Evolutionary conservation across 1,140 invertebrate species (phyloP).

Genomic region (Ceratoteleas bidentatus): DNA sequence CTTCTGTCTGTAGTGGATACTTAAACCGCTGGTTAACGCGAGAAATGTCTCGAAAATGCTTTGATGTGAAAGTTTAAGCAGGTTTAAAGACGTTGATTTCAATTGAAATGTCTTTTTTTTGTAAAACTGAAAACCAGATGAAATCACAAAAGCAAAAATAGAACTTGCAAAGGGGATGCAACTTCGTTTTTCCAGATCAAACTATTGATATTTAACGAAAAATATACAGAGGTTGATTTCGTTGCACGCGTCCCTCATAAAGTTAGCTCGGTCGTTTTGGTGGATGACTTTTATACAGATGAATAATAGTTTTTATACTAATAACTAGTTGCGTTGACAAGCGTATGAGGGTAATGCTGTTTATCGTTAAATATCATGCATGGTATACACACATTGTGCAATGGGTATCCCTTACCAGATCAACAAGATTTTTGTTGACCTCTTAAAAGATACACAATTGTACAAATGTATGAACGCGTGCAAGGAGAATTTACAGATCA

Average conservation of each 20-base stretch:
- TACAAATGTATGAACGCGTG: constrained; percentile 37
- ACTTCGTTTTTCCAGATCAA: too few relatives aligned
- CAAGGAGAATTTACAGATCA: constrained; percentile 3
- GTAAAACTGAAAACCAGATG: too few relatives aligned
- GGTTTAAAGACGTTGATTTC: too few relatives aligned
- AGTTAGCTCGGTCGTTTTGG: constrained; percentile 26
- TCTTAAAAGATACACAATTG: neutral
- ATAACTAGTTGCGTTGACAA: constrained; percentile 25
- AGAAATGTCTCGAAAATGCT: too few relatives aligned
- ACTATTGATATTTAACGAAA: constrained; percentile 15
- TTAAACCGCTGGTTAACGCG: too few relatives aligned
- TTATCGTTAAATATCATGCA: constrained; percentile 5
- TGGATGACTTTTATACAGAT: constrained; percentile 41
- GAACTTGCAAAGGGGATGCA: too few relatives aligned
- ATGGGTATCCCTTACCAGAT: neutral
- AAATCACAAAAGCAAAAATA: too few relatives aligned
- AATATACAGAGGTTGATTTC: constrained; percentile 19
- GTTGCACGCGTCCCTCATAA: constrained; percentile 4
- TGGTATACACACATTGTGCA: constrained; percentile 24
- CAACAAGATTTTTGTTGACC: too few relatives aligned
- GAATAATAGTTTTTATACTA: constrained; percentile 50
- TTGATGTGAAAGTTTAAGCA: too few relatives aligned
- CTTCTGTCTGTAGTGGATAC: too few relatives aligned
- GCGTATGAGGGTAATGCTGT: constrained; percentile 16
- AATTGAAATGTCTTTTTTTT: too few relatives aligned